Evolutionary conservation across 2,113 vertebrate species (phyloP).

Genomic region (Nycticebus coucang): DNA sequence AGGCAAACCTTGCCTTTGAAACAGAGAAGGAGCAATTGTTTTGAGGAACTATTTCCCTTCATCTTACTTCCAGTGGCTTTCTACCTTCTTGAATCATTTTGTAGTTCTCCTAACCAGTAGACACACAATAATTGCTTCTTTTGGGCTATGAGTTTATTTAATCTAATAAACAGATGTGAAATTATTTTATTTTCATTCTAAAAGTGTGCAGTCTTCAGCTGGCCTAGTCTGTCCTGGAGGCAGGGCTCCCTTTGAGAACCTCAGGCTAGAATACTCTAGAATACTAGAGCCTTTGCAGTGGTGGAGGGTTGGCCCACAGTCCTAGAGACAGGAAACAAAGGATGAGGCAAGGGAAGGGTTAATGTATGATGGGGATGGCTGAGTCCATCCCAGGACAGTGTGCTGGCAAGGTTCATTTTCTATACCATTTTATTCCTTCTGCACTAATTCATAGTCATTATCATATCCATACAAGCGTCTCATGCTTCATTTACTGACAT

Average conservation of each 20-base stretch:
- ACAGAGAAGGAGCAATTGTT: neutral
- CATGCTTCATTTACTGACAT: conserved; percentile 84
- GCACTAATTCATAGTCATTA: conserved; percentile 84
- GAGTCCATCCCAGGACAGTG: conserved; percentile 42
- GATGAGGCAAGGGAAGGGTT: conserved; percentile 19
- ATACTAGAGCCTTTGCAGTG: neutral
- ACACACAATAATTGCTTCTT: neutral
- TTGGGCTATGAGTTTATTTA: neutral
- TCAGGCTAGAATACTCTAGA: neutral
- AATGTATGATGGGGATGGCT: neutral
- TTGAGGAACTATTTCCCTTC: neutral
- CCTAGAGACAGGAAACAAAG: neutral
- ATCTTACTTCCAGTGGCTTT: neutral
- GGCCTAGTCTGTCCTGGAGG: neutral
- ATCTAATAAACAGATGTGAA: neutral
- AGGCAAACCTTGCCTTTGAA: neutral
- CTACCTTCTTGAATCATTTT: neutral
- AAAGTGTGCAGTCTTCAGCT: neutral
- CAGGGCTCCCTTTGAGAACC: neutral
- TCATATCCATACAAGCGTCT: conserved; percentile 76
- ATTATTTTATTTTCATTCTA: neutral
- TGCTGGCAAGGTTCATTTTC: conserved; percentile 67
- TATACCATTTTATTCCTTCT: conserved; percentile 78
- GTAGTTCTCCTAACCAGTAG: neutral
- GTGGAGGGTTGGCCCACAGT: neutral